phyloP scores from a whole-genome alignment of 2,113 vertebrate species.

The Sterna hirundo region DNA sequence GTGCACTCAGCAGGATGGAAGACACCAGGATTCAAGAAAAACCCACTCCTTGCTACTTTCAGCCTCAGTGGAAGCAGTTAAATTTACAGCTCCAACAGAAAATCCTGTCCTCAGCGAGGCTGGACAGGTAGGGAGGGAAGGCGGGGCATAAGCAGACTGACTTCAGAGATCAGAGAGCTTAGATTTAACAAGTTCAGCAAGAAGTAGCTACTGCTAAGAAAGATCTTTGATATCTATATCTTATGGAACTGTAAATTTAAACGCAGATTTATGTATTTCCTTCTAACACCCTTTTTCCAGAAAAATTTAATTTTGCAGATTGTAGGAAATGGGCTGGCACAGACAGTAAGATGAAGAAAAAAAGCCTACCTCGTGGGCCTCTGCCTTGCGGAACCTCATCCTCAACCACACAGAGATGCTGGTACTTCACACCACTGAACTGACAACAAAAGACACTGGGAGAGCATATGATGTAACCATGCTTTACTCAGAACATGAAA shows the following conservation, averaged over 20 bases:
- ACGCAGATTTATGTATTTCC: not conserved
- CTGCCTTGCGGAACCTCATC: not conserved
- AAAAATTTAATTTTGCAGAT: not conserved
- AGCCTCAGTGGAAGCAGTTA: not conserved
- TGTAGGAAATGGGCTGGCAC: not conserved
- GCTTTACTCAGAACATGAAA: not conserved
- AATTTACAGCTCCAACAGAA: not conserved
- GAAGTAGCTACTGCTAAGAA: not conserved
- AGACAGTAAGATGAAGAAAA: not conserved
- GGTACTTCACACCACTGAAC: not conserved
- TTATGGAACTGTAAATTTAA: not conserved
- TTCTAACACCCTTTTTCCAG: not conserved
- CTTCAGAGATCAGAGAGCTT: not conserved
- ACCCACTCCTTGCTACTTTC: not conserved
- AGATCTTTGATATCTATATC: not conserved
- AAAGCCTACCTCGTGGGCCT: not conserved
- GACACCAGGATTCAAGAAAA: not conserved
- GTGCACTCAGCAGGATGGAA: not conserved
- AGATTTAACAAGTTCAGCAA: not conserved
- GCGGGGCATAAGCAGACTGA: not conserved
- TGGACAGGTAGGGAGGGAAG: not conserved
- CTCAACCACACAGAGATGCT: fast-evolving
- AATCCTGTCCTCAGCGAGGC: not conserved
- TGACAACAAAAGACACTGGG: not conserved
- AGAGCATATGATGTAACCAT: not conserved